Evolutionary conservation across 2,113 vertebrate genomes (phyloP), one percentile per base, ranked within the genome.

Genomic region (Calyptommatus sinebrachiatus): DNA sequence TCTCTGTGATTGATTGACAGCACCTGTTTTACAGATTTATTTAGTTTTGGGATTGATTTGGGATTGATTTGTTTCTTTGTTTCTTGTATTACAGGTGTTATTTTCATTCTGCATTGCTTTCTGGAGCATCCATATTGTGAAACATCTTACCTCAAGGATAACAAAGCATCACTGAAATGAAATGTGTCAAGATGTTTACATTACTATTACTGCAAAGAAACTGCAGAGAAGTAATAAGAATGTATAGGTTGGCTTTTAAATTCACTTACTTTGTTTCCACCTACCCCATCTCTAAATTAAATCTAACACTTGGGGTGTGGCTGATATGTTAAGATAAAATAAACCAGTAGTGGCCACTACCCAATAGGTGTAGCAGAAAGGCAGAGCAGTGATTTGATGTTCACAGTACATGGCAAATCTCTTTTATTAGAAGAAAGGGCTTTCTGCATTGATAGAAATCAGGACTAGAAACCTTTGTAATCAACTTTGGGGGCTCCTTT

Each of bases 31-130:
- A 18, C 50, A 53, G 12, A 10, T 31, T 67, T 28, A 29, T 67
- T 53, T 53, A 53, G 50, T 35, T 9, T 29, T 29, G 48, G 29
- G 21, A 73, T 11, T 29, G n/a, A 21, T 9, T 35, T 69, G 22
- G 69, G 14, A 7, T 71, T 71, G 41, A 71, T 48, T 24, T 20
- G 1, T 71, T 3, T 26, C 18, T 68, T 0, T 77, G 62, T 87
- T 73, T 84, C 85, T 68, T 89, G 62, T 88, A 79, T 89, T 92
- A 29, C 84, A 98, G 97, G 93, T 95, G 71, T 93, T 97, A 92
- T 96, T 97, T 93, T 92, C 90, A 62, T 84, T 97, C 92, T 96
- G 93, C 22, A 81, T 94, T 91, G 93, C 95, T 76, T 97, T 93
- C 90, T 99, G 97, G 97, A 96, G 90, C 79, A 78, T 96, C 83